phyloP scores from a whole-genome alignment of 2,797 vertebrate species.

The Eospalax fontanierii region DNA sequence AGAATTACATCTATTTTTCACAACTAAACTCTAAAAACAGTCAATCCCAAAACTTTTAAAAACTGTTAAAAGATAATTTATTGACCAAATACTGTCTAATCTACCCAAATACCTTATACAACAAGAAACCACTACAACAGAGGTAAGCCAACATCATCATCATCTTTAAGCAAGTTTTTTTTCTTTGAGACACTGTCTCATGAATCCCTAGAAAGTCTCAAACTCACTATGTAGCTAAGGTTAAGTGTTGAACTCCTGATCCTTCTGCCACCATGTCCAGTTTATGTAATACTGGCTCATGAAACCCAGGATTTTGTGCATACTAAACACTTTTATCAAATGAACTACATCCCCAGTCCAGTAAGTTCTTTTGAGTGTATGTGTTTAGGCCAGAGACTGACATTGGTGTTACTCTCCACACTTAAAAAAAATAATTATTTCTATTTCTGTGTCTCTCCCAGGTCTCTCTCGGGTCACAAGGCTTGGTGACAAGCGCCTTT shows the following conservation, averaged over 20 bases:
- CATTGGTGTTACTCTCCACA: neutral
- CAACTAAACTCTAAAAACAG: conserved; percentile 23
- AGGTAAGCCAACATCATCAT: neutral
- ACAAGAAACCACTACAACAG: neutral
- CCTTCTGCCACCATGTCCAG: neutral
- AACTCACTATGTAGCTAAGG: neutral
- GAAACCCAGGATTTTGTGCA: neutral
- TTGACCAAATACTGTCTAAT: neutral
- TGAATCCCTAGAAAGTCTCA: neutral
- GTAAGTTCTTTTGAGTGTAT: neutral
- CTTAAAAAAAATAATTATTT: too few relatives aligned
- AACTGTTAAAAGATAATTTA: conserved; percentile 10
- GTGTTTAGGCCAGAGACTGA: neutral
- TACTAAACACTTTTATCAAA: neutral
- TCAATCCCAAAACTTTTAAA: conserved; percentile 29
- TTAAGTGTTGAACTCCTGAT: neutral
- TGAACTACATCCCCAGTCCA: neutral
- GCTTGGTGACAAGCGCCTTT: neutral
- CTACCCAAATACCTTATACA: neutral
- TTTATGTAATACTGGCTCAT: too few relatives aligned
- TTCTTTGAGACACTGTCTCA: neutral
- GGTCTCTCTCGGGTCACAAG: neutral
- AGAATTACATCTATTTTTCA: conserved; percentile 26
- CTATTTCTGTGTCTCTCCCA: neutral
- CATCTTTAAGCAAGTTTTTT: neutral